Evolutionary conservation across 1,140 invertebrate genomes (phyloP).

Genomic region (Anoplolepis gracilipes): DNA sequence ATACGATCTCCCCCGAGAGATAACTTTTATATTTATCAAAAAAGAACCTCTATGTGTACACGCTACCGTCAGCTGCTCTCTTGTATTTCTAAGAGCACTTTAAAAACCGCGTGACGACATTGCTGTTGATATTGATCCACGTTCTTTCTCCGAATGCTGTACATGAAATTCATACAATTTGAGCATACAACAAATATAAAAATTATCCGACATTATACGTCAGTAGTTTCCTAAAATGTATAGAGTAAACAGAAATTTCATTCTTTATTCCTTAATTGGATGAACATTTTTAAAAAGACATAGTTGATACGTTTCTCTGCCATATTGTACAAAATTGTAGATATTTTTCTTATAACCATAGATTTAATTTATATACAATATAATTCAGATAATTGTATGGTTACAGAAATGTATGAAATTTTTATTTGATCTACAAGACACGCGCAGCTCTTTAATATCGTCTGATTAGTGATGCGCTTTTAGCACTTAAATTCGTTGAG

Average conservation of each 20-base stretch:
- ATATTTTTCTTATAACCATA: background rate
- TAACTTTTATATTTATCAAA: constrained; percentile 71
- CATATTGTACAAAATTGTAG: background rate
- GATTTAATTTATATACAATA: background rate
- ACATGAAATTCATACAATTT: constrained; percentile 26
- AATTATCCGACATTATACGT: constrained; percentile 2
- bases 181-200: background rate
- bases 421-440: too few relatives aligned
- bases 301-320: too few relatives aligned
- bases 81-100: constrained; percentile 49
- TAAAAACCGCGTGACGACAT: constrained; percentile 23
- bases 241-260: background rate
- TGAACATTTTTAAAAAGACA: background rate
- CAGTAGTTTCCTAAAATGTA: background rate
- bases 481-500: constrained; percentile 14
- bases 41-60: constrained; percentile 42
- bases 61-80: constrained; percentile 7
- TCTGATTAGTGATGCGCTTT: constrained; percentile 25
- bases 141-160: background rate
- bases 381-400: background rate
- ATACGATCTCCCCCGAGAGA: constrained; percentile 61
- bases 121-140: background rate
- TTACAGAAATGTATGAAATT: background rate
- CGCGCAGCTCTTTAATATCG: background rate
- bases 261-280: background rate